Evolutionary conservation across 2,888 invertebrate species (phyloP).

Genomic region (Hyposoter dolosus): DNA sequence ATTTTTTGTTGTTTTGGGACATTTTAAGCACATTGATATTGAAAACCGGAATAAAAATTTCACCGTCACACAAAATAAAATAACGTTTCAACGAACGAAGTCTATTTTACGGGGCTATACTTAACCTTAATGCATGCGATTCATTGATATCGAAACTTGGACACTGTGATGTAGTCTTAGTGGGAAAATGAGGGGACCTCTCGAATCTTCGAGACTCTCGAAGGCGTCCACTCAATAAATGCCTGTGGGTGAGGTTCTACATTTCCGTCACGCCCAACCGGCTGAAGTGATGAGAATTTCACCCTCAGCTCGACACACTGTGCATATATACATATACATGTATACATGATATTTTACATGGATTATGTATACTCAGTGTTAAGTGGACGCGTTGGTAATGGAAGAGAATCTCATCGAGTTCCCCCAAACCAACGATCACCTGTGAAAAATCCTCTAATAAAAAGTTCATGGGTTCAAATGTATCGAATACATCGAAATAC

Average conservation of each 20-base stretch:
- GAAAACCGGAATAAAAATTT: too few relatives aligned
- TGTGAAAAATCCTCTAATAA: background rate
- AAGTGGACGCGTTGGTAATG: slow-evolving; percentile 9
- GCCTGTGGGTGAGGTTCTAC: background rate
- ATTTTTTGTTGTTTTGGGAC: too few relatives aligned
- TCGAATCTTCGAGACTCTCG: slow-evolving; percentile 47
- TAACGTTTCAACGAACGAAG: background rate
- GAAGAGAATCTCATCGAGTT: slow-evolving; percentile 7
- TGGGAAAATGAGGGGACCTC: slow-evolving; percentile 25
- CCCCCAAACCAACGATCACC: slow-evolving; percentile 14
- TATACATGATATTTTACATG: slow-evolving; percentile 6
- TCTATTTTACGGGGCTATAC: slow-evolving; percentile 4
- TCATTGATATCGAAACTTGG: slow-evolving; percentile 38
- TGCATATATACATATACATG: slow-evolving; percentile 1
- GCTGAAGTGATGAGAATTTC: slow-evolving; percentile 45
- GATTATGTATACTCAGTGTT: slow-evolving; percentile 43
- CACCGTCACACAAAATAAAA: too few relatives aligned
- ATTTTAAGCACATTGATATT: too few relatives aligned
- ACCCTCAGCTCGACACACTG: slow-evolving; percentile 1
- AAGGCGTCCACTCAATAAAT: slow-evolving; percentile 46
- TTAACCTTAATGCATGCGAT: slow-evolving; percentile 6
- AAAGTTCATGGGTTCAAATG: too few relatives aligned
- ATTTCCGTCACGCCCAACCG: slow-evolving; percentile 24
- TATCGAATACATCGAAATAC: too few relatives aligned
- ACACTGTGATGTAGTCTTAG: slow-evolving; percentile 14